These are phyloP conservation scores for Sialia sialis DNA, from an alignment of 2,113 vertebrate genomes.

Conservation along the genomic window DNA sequence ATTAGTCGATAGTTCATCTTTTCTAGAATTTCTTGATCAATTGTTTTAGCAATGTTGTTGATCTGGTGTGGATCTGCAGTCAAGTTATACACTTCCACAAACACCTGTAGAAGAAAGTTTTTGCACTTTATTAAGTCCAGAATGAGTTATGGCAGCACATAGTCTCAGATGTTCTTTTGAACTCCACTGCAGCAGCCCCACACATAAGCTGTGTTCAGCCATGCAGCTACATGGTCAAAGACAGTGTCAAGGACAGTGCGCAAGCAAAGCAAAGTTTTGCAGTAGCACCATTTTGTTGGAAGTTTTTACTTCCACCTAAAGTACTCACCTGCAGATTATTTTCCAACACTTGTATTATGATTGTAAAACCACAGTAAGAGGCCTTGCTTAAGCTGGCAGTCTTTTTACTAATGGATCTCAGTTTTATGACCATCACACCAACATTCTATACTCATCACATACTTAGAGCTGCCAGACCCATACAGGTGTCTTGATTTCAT, in stretches of 20 bases:
- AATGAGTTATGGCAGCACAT: background rate
- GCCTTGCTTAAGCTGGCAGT: background rate
- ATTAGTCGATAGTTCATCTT: constrained; percentile 99
- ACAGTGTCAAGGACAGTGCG: background rate
- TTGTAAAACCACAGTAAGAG: background rate
- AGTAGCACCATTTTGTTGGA: background rate
- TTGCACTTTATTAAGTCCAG: background rate
- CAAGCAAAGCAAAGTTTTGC: background rate
- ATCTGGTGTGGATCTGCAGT: constrained; percentile 93
- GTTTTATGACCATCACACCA: background rate
- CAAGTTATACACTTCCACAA: constrained; percentile 96
- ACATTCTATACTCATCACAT: background rate
- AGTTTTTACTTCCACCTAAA: background rate
- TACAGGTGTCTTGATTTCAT: background rate
- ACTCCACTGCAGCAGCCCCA: background rate
- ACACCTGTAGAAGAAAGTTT: constrained; percentile 76
- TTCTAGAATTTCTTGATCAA: constrained; percentile 94
- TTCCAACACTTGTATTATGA: background rate
- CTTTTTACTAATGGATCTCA: background rate
- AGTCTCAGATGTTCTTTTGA: background rate
- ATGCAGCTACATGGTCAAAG: background rate
- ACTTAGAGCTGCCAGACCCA: background rate
- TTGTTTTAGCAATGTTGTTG: constrained; percentile 91
- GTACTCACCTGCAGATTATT: background rate
- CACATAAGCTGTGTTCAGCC: background rate